A percentile compares a stretch with the other conserved stretches of the same genome.
These are phyloP conservation scores for Plectropomus leopardus DNA, from an alignment of 2,113 vertebrate genomes.

Conservation along the genomic window DNA sequence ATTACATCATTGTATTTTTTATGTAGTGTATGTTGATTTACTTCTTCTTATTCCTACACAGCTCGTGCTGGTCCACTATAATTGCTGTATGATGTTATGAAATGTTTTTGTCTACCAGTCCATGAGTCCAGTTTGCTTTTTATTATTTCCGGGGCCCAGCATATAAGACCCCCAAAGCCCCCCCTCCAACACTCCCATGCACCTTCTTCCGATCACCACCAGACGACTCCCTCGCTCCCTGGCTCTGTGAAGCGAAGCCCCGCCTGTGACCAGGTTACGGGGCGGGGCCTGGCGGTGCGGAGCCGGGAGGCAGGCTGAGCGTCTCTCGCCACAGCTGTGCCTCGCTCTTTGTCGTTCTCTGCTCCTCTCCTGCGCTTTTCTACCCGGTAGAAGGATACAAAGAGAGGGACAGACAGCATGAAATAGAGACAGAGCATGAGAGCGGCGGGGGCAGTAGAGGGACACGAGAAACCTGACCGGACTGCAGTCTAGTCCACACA, in stretches of 20 bases:
- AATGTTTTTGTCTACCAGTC: not conserved
- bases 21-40: too few species aligned
- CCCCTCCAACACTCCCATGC: constrained; percentile 26
- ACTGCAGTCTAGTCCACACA: constrained; percentile 47
- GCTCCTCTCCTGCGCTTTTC: constrained; percentile 20
- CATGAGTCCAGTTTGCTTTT: not conserved
- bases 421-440: constrained; percentile 46
- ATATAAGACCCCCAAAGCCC: not conserved
- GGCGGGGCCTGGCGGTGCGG: constrained; percentile 65
- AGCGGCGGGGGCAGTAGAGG: constrained; percentile 51
- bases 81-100: not conserved
- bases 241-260: constrained; percentile 50
- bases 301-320: constrained; percentile 59
- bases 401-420: constrained; percentile 57
- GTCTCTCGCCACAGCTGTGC: constrained; percentile 67
- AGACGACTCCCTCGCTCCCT: constrained; percentile 48
- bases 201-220: constrained; percentile 67
- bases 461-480: constrained; percentile 51
- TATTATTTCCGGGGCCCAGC: constrained; percentile 26
- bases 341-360: constrained; percentile 49
- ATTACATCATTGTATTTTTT: too few species aligned
- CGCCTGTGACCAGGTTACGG: constrained; percentile 71
- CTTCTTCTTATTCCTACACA: too few species aligned
- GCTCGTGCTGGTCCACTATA: too few species aligned
- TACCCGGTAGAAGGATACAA: constrained; percentile 60